Evolutionary conservation across 2,888 invertebrate species (phyloP).

Genomic region (Torymus tubicola): DNA sequence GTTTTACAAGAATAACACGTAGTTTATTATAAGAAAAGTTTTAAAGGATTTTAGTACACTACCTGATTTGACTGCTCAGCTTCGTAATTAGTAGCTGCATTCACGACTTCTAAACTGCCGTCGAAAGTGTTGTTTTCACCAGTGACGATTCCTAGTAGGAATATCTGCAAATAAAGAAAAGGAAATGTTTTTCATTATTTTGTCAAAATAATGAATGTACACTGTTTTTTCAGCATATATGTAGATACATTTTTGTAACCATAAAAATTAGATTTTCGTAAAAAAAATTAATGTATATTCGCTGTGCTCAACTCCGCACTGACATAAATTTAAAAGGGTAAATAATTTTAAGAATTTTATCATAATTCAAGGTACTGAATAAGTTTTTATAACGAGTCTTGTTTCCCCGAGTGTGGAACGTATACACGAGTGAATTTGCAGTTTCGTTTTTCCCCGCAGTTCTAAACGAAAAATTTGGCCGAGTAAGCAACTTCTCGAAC

Average conservation of each 20-base stretch:
- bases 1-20: no score
- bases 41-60: conserved; percentile 35
- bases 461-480: conserved; percentile 23
- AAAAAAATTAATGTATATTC: background rate
- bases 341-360: conserved; percentile 8
- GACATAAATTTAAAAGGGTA: no score
- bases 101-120: conserved; percentile 65
- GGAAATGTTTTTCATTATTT: no score
- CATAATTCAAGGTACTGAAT: background rate
- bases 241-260: no score
- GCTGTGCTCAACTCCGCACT: background rate
- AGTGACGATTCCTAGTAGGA: conserved; percentile 68
- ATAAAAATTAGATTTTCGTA: background rate
- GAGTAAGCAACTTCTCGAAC: conserved; percentile 30
- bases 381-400: conserved; percentile 15
- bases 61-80: conserved; percentile 68
- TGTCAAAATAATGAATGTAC: no score
- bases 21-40: no score
- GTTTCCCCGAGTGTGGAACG: no score
- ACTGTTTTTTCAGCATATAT: no score
- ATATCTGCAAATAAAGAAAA: conserved; percentile 67
- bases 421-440: conserved; percentile 9
- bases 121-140: conserved; percentile 73
- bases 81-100: conserved; percentile 63
- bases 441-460: background rate